A percentile compares a stretch with the other conserved stretches of the same genome.
These are phyloP conservation scores for Cerceris rybyensis DNA, from an alignment of 2,888 invertebrate species.

Conservation along the genomic window DNA sequence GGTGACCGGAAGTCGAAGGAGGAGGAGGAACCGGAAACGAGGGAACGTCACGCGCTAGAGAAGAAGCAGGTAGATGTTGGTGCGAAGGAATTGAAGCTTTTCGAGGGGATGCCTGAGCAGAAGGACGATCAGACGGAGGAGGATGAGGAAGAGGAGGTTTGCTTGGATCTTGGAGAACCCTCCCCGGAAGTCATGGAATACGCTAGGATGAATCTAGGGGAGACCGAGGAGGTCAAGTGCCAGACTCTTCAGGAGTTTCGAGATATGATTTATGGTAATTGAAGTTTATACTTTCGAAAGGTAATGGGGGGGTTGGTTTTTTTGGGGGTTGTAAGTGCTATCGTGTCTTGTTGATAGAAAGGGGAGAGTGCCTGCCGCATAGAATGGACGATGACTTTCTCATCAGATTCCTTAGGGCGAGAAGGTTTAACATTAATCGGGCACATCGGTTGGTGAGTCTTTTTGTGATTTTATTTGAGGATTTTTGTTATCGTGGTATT, in stretches of 20 bases:
- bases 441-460: slow-evolving; percentile 89
- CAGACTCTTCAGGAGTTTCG: slow-evolving; percentile 88
- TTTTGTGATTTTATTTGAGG: not conserved
- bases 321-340: not conserved
- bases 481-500: not conserved
- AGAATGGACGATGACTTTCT: slow-evolving; percentile 90
- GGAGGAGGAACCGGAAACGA: not conserved
- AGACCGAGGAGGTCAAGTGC: slow-evolving; percentile 87
- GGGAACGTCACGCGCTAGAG: too few relatives aligned
- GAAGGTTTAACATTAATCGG: slow-evolving; percentile 87
- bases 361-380: slow-evolving; percentile 89
- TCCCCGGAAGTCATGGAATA: slow-evolving; percentile 87
- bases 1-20: slow-evolving; percentile 8
- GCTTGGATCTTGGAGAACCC: slow-evolving; percentile 87
- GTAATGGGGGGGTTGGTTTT: not conserved
- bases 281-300: not conserved
- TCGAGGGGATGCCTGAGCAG: slow-evolving; percentile 47
- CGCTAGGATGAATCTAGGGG: slow-evolving; percentile 87
- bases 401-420: slow-evolving; percentile 88
- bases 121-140: slow-evolving; percentile 67
- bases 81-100: slow-evolving; percentile 32
- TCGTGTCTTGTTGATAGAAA: slow-evolving; percentile 83
- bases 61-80: not conserved
- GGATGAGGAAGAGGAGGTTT: slow-evolving; percentile 83
- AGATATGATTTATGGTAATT: slow-evolving; percentile 88